Conservation (phyloP, 1,140 invertebrate genomes). For the Magallana angulata region DNA sequence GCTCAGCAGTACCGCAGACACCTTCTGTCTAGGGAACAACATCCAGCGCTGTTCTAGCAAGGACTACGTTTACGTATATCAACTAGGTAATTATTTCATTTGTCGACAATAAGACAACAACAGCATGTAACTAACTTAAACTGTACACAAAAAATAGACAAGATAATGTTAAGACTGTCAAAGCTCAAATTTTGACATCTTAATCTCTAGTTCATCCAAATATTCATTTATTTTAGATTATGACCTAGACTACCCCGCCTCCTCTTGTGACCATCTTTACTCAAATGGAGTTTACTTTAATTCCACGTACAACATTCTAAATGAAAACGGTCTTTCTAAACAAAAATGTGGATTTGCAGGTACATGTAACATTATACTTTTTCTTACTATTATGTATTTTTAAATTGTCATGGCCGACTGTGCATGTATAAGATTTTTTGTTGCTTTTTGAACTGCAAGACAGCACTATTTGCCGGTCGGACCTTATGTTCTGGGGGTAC, state of each 20-base stretch:
- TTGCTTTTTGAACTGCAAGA: background rate
- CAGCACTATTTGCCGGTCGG: background rate
- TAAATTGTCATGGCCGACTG: too few species aligned
- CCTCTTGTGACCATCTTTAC: background rate
- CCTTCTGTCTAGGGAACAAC: background rate
- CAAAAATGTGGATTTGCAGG: conserved; percentile 2
- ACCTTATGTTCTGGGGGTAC: background rate
- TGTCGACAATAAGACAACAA: too few species aligned
- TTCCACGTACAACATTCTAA: background rate
- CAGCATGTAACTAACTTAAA: too few species aligned
- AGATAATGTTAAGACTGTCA: too few species aligned
- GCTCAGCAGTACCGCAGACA: background rate
- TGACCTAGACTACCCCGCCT: background rate
- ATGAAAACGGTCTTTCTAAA: background rate
- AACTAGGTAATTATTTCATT: background rate
- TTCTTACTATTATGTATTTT: too few species aligned
- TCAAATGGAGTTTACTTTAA: background rate
- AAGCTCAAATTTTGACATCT: too few species aligned
- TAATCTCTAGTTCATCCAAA: too few species aligned
- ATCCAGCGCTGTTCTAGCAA: background rate
- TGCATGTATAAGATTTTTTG: background rate
- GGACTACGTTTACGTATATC: background rate
- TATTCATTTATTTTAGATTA: background rate
- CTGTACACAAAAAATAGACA: too few species aligned
- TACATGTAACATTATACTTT: background rate